Evolutionary conservation across 53 echinoderm and acorn worm genomes (phyloP).

Genomic region (Holothuria scabra): DNA sequence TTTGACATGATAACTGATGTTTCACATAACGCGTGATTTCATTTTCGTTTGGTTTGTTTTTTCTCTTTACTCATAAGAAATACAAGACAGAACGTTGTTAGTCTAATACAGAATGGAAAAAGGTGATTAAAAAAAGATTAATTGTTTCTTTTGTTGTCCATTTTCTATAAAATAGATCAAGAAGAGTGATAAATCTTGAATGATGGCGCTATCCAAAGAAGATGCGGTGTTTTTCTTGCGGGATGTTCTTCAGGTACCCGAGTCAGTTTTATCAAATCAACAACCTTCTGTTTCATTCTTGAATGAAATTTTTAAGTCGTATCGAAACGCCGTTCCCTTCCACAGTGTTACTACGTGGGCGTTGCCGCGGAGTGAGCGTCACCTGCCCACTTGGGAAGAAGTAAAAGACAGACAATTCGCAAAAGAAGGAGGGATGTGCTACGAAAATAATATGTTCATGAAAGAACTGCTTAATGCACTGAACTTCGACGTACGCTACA

Average conservation of each 20-base stretch:
- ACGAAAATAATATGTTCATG: conserved; percentile 3
- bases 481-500: conserved; percentile 11
- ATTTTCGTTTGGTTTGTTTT: too few species aligned
- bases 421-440: conserved; percentile 23
- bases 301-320: conserved; percentile 10
- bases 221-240: not conserved
- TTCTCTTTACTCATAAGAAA: too few species aligned
- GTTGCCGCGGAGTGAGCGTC: not conserved
- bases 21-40: too few species aligned
- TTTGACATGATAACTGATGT: too few species aligned
- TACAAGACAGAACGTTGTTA: too few species aligned
- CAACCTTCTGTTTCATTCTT: not conserved
- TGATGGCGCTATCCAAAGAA: not conserved
- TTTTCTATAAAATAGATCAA: too few species aligned
- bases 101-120: too few species aligned
- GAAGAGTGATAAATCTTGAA: too few species aligned
- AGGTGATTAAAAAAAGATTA: too few species aligned
- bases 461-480: conserved; percentile 24
- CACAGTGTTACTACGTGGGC: conserved; percentile 27
- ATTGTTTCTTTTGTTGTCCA: too few species aligned
- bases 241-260: not conserved
- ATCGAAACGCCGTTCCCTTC: conserved; percentile 25
- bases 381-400: conserved; percentile 27
- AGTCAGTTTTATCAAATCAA: not conserved
- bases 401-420: conserved; percentile 1